A percentile compares a stretch with the other conserved stretches of the same genome.
Evolutionary conservation across 2,888 invertebrate genomes (phyloP).

Genomic region (Acanthosepion esculentum): DNA sequence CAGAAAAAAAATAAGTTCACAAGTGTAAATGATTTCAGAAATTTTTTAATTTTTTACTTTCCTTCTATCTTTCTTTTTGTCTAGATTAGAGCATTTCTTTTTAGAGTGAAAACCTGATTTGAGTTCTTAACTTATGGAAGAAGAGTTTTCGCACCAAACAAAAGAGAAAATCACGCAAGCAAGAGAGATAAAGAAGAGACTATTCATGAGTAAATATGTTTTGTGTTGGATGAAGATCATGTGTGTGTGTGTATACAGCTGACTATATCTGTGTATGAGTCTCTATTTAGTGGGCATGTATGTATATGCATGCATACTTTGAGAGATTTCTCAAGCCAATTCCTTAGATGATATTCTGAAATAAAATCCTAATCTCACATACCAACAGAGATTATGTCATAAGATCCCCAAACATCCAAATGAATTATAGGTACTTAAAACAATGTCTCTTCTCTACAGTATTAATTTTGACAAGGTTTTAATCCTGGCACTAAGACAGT

Average conservation of each 20-base stretch:
- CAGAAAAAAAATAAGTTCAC: no score
- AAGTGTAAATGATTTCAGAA: no score
- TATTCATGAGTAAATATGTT: no score
- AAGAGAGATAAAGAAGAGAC: no score
- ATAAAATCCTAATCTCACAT: conserved; percentile 22
- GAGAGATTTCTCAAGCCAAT: conserved; percentile 2
- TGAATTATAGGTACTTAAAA: conserved; percentile 20
- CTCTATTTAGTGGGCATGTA: not conserved
- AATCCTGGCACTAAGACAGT: not conserved
- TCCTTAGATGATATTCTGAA: not conserved
- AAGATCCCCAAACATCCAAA: not conserved
- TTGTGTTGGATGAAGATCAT: not conserved
- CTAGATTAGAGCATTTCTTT: no score
- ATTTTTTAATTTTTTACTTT: no score
- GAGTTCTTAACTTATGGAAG: no score
- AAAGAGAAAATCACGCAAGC: no score
- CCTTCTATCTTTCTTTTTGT: no score
- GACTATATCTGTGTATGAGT: not conserved
- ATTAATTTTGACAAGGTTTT: conserved; percentile 23
- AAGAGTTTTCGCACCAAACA: no score
- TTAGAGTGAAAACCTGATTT: no score
- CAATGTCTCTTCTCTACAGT: not conserved
- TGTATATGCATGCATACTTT: not conserved
- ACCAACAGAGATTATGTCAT: not conserved
- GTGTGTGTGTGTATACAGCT: not conserved